Base-by-base conservation (phyloP, 2,113 vertebrate species). In the Dicrurus megarhynchus region DNA sequence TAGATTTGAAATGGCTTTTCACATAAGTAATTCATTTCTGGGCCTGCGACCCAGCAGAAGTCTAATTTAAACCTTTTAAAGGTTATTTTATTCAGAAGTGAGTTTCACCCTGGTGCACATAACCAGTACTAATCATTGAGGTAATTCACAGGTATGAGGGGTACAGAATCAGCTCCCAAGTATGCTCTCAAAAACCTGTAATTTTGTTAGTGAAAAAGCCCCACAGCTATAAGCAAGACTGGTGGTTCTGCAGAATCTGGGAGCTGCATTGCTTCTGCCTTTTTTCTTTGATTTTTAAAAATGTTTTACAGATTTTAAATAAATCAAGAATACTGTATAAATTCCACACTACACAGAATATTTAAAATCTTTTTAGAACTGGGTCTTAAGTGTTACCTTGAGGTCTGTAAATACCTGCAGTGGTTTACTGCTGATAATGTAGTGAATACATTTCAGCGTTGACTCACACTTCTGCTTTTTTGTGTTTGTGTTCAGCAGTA, bases 401-500 rank as follows among this genome's bases (percentile, higher is more conserved):
- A 90, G 88, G 84, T 94, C 95, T 96, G 74, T 95, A 97, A 97
- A 97, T 97, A 96, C 61, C 94, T 96, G 68, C 89, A 95, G 57
- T 85, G 75, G 80, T 82, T 90, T 79, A 65, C 41, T 59, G 55
- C 53, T 87, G 74, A 94, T 97, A 95, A 83, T 96, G 78, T 77
- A 59, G 86, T 97, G 96, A 97, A 97, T 97, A 83, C 64, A 77
- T 92, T 95, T 96, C 47, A 87, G 89, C 33, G 0, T 33, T 32
- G 92, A 96, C 94, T 96, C 77, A 73, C 82, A 93, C 42, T 49
- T 92, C 46, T 47, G 57, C 83, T 93, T 96, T 95, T 96, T 95
- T 81, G 56, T 94, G 86, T 95, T 97, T 96, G 63, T 96, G 83
- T 94, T 96, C 84, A 84, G 87, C 70, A 71, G 27, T 76, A 95